These are phyloP conservation scores for Drosophila mercatorum DNA, from an alignment of 2,888 invertebrate species.

Conservation along the genomic window DNA sequence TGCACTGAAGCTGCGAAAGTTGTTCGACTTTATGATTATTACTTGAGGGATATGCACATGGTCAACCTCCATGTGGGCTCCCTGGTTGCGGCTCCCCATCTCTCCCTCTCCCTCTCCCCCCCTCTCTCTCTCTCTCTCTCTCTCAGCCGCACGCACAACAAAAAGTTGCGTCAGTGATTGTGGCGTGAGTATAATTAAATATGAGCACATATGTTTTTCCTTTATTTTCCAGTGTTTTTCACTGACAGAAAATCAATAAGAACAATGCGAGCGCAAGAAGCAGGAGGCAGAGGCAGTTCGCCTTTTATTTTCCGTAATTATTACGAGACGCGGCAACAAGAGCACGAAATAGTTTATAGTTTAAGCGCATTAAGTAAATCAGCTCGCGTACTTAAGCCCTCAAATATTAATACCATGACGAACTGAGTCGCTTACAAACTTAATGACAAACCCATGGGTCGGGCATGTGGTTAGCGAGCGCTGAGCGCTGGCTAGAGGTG, in stretches of 20 bases:
- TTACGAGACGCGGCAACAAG: slow-evolving; percentile 23
- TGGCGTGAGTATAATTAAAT: slow-evolving; percentile 70
- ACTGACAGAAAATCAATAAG: slow-evolving; percentile 69
- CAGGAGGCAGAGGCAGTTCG: slow-evolving; percentile 2
- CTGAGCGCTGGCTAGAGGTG: not conserved
- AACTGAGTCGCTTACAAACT: slow-evolving; percentile 43
- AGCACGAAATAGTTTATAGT: slow-evolving; percentile 58
- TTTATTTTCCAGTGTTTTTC: slow-evolving; percentile 62
- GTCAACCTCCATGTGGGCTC: slow-evolving; percentile 2
- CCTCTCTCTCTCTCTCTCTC: slow-evolving; percentile 4
- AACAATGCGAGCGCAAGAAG: slow-evolving; percentile 31
- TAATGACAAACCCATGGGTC: slow-evolving; percentile 39
- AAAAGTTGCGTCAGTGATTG: slow-evolving; percentile 42
- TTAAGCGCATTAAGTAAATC: slow-evolving; percentile 68
- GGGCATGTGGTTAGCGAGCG: slow-evolving; percentile 5
- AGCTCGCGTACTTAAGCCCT: slow-evolving; percentile 50
- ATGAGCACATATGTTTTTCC: slow-evolving; percentile 63
- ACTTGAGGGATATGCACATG: slow-evolving; percentile 29
- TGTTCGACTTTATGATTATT: slow-evolving; percentile 51
- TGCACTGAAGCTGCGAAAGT: slow-evolving; percentile 29
- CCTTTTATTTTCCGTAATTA: slow-evolving; percentile 52
- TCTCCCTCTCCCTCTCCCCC: slow-evolving; percentile 1
- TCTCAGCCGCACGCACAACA: not conserved
- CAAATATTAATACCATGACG: slow-evolving; percentile 65
- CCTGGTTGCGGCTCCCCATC: not conserved